These are phyloP conservation scores for Adelges cooleyi DNA, from an alignment of 1,140 invertebrate genomes.

Conservation along the genomic window DNA sequence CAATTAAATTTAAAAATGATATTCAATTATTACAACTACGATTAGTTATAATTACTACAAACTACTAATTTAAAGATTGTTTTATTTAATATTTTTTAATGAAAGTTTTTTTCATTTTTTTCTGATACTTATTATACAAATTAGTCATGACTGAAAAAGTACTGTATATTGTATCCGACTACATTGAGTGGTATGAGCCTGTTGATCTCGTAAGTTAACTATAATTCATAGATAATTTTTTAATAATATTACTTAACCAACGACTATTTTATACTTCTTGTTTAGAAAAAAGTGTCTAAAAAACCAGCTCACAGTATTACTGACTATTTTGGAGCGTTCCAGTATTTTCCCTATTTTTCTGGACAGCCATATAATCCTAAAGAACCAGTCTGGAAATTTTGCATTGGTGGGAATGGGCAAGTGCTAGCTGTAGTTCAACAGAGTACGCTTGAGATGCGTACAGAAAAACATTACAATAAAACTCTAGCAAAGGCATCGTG, in stretches of 20 bases:
- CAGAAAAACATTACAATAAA: slow-evolving; percentile 17
- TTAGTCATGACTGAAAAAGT: slow-evolving; percentile 17
- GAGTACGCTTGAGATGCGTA: slow-evolving; percentile 14
- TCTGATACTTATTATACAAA: no score
- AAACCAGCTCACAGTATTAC: neutral
- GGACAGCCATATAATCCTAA: neutral
- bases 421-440: slow-evolving; percentile 10
- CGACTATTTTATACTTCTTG: neutral
- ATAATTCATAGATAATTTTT: no score
- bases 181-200: neutral
- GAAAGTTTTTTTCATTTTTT: no score
- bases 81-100: no score
- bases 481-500: slow-evolving; percentile 9
- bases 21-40: no score
- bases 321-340: neutral
- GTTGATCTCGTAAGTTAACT: neutral
- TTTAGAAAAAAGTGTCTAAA: slow-evolving; percentile 5
- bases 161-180: slow-evolving; percentile 12
- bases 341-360: slow-evolving; percentile 13
- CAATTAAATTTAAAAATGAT: neutral
- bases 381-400: slow-evolving; percentile 1
- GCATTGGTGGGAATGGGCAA: slow-evolving; percentile 20
- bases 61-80: no score
- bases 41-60: no score
- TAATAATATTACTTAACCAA: neutral